These are phyloP conservation scores for Sebastes oblongus DNA, from an alignment of 2,797 vertebrate species.

Conservation along the genomic window DNA sequence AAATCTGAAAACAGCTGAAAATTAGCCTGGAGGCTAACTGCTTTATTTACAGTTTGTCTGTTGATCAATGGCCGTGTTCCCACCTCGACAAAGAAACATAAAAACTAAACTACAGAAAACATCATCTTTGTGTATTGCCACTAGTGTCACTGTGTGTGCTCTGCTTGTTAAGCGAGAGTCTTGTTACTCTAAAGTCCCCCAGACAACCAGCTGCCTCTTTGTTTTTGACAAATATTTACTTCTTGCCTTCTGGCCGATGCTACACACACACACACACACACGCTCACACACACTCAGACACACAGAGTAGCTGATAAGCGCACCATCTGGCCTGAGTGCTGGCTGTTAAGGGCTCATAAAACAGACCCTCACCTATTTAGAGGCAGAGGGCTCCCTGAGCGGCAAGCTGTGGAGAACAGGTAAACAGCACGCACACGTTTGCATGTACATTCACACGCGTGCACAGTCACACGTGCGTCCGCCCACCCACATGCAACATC, in stretches of 20 bases:
- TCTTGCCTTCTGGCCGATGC: constrained; percentile 58
- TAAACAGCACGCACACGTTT: constrained; percentile 17
- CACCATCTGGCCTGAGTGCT: constrained; percentile 79
- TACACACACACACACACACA: background rate
- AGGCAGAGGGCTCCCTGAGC: constrained; percentile 35
- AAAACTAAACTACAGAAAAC: background rate
- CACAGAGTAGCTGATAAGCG: constrained; percentile 72
- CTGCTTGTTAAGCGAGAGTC: constrained; percentile 37
- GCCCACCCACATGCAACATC: constrained; percentile 19
- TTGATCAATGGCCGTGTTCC: background rate
- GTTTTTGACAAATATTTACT: constrained; percentile 82
- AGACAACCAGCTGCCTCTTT: constrained; percentile 73
- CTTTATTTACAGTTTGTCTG: background rate
- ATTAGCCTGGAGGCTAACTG: background rate
- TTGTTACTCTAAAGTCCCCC: constrained; percentile 57
- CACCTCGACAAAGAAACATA: background rate
- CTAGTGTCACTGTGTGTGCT: constrained; percentile 20
- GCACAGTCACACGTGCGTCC: background rate
- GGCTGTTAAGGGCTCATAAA: constrained; percentile 81
- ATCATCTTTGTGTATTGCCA: background rate
- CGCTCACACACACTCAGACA: constrained; percentile 36
- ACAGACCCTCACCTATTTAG: constrained; percentile 63
- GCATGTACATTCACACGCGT: background rate
- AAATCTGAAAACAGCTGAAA: background rate
- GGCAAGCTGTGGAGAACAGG: constrained; percentile 13